Conservation (phyloP, 1,140 invertebrate species). For the Agraylea sexmaculata region DNA sequence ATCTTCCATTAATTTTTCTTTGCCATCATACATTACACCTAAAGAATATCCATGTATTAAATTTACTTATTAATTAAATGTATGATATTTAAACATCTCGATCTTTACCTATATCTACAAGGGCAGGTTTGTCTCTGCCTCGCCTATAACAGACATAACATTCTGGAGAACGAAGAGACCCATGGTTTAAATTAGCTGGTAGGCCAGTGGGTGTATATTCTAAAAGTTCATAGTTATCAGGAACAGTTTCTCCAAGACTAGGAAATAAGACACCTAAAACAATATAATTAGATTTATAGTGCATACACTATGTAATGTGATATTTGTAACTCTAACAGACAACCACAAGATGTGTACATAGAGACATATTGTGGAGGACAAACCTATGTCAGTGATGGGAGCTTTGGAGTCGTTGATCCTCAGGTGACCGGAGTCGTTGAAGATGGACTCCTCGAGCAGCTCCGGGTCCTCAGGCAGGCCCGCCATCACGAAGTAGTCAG, state of each 20-base stretch:
- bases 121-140: conserved; percentile 87
- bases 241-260: conserved; percentile 71
- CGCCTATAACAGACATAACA: conserved; percentile 87
- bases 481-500: conserved; percentile 96
- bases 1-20: conserved; percentile 85
- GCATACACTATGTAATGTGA: too few relatives aligned
- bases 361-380: conserved; percentile 16
- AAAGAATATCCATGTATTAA: conserved; percentile 20
- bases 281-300: too few relatives aligned
- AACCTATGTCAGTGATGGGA: conserved; percentile 83
- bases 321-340: too few relatives aligned
- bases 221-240: conserved; percentile 70
- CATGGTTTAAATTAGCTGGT: conserved; percentile 92
- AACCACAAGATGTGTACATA: neutral
- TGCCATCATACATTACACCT: conserved; percentile 88
- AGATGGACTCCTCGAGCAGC: conserved; percentile 68
- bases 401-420: conserved; percentile 61
- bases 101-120: conserved; percentile 89
- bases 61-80: neutral
- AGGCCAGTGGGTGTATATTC: conserved; percentile 76
- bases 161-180: conserved; percentile 82
- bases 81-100: neutral
- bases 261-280: conserved; percentile 79
- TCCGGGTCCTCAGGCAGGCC: conserved; percentile 75
- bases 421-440: conserved; percentile 66